These are phyloP conservation scores for Spongia lamella DNA, from an alignment of 37 sponge, comb jelly and placozoan species.

Conservation along the genomic window DNA sequence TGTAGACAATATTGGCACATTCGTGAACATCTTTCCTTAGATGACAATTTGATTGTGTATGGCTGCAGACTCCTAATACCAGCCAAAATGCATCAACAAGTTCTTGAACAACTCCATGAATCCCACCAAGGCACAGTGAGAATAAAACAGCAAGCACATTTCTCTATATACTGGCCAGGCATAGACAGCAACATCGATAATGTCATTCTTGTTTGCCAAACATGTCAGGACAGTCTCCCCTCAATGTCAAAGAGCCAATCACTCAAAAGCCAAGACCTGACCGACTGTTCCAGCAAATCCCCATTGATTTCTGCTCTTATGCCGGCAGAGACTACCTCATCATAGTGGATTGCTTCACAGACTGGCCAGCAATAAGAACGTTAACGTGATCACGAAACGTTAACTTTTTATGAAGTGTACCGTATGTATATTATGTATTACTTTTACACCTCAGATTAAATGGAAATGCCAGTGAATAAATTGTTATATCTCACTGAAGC, in stretches of 20 bases:
- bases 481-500: too few relatives aligned
- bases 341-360: too few relatives aligned
- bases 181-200: conserved; percentile 20
- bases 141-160: too few relatives aligned
- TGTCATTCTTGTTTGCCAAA: conserved; percentile 2
- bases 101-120: conserved; percentile 19
- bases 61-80: conserved; percentile 17
- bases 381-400: too few relatives aligned
- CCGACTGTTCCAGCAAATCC: conserved; percentile 24
- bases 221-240: conserved; percentile 8
- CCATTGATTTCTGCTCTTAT: conserved; percentile 23
- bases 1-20: conserved; percentile 17
- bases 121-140: too few relatives aligned
- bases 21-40: conserved; percentile 7
- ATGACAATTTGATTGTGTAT: conserved; percentile 8
- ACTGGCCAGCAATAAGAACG: too few relatives aligned
- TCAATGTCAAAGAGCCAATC: conserved; percentile 11
- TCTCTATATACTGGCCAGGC: too few relatives aligned
- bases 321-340: conserved; percentile 21
- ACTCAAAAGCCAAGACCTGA: background rate
- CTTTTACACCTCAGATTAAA: too few relatives aligned
- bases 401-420: too few relatives aligned
- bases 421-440: too few relatives aligned
- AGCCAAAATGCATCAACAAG: background rate
- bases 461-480: too few relatives aligned